Conservation (phyloP, 1,140 invertebrate genomes). For the Phymastichus coffea region DNA sequence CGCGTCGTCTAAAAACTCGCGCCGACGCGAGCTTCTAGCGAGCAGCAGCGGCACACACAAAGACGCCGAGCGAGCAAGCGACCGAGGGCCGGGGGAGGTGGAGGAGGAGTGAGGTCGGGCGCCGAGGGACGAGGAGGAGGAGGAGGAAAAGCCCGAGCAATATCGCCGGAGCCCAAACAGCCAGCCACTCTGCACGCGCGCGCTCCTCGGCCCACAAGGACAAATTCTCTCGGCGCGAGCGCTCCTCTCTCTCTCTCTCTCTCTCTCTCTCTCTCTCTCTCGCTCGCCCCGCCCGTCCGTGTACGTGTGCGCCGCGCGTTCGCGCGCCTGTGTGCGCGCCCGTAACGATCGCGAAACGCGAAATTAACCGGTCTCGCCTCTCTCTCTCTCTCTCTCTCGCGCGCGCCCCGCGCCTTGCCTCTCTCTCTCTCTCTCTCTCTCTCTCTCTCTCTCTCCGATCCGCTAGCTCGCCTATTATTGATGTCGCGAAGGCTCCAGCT, state of each 20-base stretch:
- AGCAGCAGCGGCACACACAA: no score
- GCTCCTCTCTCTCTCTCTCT: no score
- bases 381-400: neutral
- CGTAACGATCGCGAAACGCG: neutral
- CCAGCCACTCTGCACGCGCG: constrained; percentile 1
- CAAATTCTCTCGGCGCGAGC: constrained; percentile 7
- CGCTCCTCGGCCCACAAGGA: constrained; percentile 5
- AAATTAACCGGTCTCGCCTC: constrained; percentile 24
- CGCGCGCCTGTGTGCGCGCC: neutral
- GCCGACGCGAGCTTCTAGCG: no score
- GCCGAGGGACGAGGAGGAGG: neutral
- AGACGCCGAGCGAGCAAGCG: neutral
- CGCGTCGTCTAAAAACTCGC: constrained; percentile 22
- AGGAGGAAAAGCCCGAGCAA: neutral
- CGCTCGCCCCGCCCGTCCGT: no score
- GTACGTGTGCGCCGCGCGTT: neutral
- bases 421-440: no score
- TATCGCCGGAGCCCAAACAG: no score
- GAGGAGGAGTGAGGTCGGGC: no score
- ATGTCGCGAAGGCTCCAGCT: constrained; percentile 17
- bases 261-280: no score
- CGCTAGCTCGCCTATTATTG: constrained; percentile 15
- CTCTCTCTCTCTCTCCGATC: neutral
- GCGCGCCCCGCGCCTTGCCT: neutral
- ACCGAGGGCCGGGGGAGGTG: neutral